These are phyloP conservation scores for Melierax canorus DNA, from an alignment of 2,113 vertebrate genomes.

Conservation along the genomic window DNA sequence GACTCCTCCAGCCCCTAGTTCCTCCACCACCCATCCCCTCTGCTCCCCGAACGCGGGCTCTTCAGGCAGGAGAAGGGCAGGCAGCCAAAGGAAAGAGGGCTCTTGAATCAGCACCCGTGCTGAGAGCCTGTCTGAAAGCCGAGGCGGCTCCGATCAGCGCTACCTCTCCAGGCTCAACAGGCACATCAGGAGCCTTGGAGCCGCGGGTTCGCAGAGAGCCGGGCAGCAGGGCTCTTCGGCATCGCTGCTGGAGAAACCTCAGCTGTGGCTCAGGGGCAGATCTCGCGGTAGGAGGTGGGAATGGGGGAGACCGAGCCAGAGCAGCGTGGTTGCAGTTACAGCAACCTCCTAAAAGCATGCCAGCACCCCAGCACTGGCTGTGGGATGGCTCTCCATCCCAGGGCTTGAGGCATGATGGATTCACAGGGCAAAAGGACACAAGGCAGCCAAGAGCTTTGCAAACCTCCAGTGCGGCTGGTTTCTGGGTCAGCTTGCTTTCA, in stretches of 20 bases:
- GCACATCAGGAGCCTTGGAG: neutral
- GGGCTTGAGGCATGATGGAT: too few relatives aligned
- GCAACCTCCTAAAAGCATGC: neutral
- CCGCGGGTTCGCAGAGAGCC: rapidly evolving
- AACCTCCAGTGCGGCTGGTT: neutral
- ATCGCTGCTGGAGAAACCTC: neutral
- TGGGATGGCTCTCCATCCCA: neutral
- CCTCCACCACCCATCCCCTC: neutral
- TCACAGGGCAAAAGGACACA: neutral
- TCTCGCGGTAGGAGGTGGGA: neutral
- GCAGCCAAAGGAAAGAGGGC: neutral
- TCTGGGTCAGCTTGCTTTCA: neutral
- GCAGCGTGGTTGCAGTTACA: too few relatives aligned
- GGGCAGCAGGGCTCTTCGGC: neutral
- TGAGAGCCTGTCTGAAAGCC: neutral
- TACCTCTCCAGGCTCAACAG: rapidly evolving
- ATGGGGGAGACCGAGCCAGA: neutral
- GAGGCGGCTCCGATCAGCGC: rapidly evolving
- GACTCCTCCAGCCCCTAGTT: neutral
- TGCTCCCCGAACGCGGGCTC: neutral
- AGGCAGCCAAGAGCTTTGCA: neutral
- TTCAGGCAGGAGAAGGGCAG: neutral
- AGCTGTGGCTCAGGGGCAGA: neutral
- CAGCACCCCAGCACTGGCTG: too few relatives aligned
- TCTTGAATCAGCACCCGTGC: neutral